Percentiles rank a stretch among this genome's conserved stretches.
phyloP scores from a whole-genome alignment of 2,113 vertebrate species.

The Lepidiolamprologus cunningtoni region DNA sequence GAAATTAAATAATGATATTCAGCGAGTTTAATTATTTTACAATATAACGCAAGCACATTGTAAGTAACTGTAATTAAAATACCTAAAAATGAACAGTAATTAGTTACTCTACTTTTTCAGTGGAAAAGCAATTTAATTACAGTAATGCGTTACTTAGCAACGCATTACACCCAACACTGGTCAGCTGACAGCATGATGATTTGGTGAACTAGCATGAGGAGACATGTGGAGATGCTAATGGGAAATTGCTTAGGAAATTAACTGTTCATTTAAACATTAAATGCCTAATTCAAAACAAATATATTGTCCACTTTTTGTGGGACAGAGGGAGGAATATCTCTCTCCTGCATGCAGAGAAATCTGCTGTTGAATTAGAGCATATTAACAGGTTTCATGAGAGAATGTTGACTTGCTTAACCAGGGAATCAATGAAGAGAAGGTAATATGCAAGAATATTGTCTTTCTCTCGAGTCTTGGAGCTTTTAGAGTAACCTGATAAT shows the following conservation, averaged over 20 bases:
- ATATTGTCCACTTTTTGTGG: not conserved
- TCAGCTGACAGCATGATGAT: not conserved
- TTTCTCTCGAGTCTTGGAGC: not conserved
- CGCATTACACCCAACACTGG: not conserved
- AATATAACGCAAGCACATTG: not conserved
- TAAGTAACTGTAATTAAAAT: not conserved
- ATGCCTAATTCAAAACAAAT: not conserved
- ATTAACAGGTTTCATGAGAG: not conserved
- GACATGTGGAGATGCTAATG: not conserved
- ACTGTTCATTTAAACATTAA: not conserved
- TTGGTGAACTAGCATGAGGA: not conserved
- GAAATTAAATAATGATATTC: not conserved
- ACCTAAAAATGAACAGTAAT: not conserved
- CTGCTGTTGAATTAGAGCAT: not conserved
- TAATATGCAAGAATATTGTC: not conserved
- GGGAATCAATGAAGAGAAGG: not conserved
- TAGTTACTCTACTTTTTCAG: not conserved
- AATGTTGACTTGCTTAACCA: not conserved
- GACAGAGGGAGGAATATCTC: not conserved
- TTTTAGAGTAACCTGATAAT: not conserved
- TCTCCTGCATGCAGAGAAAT: not conserved
- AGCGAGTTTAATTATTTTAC: not conserved
- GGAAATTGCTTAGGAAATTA: not conserved
- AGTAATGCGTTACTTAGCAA: not conserved
- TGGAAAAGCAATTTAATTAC: not conserved